These are phyloP conservation scores for Aporophyla nigra DNA, from an alignment of 2,888 invertebrate genomes.

Conservation along the genomic window DNA sequence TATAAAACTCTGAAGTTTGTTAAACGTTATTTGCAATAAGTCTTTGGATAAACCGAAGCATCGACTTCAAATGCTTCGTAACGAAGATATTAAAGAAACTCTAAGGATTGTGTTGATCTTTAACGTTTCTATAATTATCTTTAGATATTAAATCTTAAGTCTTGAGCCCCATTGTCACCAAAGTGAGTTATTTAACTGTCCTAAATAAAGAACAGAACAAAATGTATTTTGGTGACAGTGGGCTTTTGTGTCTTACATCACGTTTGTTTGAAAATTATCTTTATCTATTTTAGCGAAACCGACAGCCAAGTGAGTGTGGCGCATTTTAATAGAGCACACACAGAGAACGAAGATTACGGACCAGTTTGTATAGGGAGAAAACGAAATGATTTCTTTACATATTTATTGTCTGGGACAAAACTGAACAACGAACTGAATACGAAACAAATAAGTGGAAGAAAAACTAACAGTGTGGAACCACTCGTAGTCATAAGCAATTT, in stretches of 20 bases:
- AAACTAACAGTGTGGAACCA: constrained; percentile 45
- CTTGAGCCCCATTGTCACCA: neutral
- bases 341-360: constrained; percentile 4
- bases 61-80: neutral
- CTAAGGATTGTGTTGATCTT: too few species aligned
- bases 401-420: constrained; percentile 56
- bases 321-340: neutral
- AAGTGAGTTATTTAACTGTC: neutral
- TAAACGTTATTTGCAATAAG: neutral
- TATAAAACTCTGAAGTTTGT: neutral
- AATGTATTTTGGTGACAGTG: neutral
- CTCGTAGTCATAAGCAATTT: constrained; percentile 68
- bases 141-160: neutral
- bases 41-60: neutral
- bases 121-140: neutral
- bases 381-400: constrained; percentile 50
- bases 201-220: neutral
- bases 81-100: neutral
- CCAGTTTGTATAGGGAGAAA: neutral
- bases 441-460: constrained; percentile 12
- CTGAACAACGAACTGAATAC: neutral
- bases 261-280: neutral
- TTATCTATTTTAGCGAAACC: constrained; percentile 20
- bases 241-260: neutral
- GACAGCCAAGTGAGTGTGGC: neutral